phyloP scores from a whole-genome alignment of 1,140 invertebrate genomes.

The Luehdorfia chinensis region DNA sequence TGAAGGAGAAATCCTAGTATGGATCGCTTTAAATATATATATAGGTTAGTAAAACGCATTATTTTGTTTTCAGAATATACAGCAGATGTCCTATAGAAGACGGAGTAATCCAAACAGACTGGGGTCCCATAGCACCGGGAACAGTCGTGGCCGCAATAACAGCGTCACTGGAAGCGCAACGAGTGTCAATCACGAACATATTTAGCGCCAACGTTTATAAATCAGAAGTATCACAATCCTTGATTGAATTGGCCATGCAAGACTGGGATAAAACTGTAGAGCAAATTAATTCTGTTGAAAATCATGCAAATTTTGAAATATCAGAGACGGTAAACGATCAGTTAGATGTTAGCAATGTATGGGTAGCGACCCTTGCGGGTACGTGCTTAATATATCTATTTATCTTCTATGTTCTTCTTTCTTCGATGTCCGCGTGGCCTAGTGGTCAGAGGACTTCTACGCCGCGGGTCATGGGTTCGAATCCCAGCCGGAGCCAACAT shows the following conservation, averaged over 20 bases:
- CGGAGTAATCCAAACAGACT: conserved; percentile 78
- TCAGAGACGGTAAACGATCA: conserved; percentile 23
- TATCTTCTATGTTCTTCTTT: conserved; percentile 7
- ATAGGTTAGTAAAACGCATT: too few species aligned
- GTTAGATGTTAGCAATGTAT: conserved; percentile 69
- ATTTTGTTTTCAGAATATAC: conserved; percentile 35
- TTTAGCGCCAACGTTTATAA: conserved; percentile 52
- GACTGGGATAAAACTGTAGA: conserved; percentile 49
- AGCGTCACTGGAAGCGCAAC: conserved; percentile 77
- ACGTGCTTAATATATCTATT: too few species aligned
- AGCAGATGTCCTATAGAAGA: conserved; percentile 79
- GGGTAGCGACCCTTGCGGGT: conserved; percentile 80
- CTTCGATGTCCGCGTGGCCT: too few species aligned
- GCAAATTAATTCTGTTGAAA: conserved; percentile 24
- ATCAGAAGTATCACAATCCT: conserved; percentile 49
- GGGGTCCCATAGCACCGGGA: conserved; percentile 78
- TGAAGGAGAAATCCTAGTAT: too few species aligned
- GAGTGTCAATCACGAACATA: conserved; percentile 62
- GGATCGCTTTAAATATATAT: too few species aligned
- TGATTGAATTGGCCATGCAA: conserved; percentile 41
- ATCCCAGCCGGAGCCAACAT: too few species aligned
- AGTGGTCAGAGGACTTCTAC: too few species aligned
- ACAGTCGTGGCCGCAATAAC: conserved; percentile 78
- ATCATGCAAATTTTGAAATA: conserved; percentile 21
- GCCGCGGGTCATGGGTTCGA: too few species aligned